These are phyloP conservation scores for Anolis sagrei DNA, from an alignment of 2,113 vertebrate species.

Conservation along the genomic window DNA sequence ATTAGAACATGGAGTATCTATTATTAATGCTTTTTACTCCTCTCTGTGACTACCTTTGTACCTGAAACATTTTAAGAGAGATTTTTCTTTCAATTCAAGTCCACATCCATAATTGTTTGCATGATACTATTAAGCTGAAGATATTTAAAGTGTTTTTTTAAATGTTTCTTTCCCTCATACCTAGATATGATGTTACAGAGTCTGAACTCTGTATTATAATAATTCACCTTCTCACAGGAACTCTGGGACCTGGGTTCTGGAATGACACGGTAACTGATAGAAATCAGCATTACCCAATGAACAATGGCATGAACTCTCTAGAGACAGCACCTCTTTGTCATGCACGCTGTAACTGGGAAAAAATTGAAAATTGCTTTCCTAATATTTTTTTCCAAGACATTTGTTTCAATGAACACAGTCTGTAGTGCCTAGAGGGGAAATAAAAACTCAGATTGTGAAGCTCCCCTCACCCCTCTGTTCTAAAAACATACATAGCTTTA, in stretches of 20 bases:
- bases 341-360: conserved; percentile 65
- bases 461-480: conserved; percentile 3
- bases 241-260: conserved; percentile 81
- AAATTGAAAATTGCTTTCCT: conserved; percentile 15
- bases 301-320: conserved; percentile 55
- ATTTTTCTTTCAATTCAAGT: neutral
- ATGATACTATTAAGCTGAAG: conserved; percentile 23
- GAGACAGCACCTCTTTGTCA: conserved; percentile 73
- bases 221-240: conserved; percentile 78
- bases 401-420: conserved; percentile 41
- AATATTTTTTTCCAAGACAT: conserved; percentile 40
- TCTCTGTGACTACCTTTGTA: neutral
- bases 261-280: conserved; percentile 79
- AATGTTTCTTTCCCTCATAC: conserved; percentile 70
- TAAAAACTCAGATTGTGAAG: conserved; percentile 49
- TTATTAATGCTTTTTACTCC: neutral
- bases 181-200: conserved; percentile 86
- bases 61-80: neutral
- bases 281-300: conserved; percentile 48
- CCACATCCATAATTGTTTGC: neutral
- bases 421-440: conserved; percentile 46
- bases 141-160: conserved; percentile 61
- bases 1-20: neutral
- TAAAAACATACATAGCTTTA: conserved; percentile 10
- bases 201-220: conserved; percentile 80